These are phyloP conservation scores for Sminthurinus signatus DNA, from an alignment of 1,140 invertebrate genomes.

Conservation along the genomic window DNA sequence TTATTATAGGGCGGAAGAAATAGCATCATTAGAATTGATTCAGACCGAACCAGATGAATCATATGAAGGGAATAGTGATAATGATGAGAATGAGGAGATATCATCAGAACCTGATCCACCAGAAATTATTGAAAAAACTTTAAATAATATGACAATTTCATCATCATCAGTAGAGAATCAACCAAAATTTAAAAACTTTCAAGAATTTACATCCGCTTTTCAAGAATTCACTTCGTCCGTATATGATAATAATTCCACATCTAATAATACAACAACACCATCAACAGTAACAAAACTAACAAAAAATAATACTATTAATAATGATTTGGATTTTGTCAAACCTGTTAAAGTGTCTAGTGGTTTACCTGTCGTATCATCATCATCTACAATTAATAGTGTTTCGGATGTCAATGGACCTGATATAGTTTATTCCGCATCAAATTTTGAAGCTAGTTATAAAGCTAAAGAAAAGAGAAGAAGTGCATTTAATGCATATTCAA, in stretches of 20 bases:
- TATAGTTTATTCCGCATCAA: constrained; percentile 2
- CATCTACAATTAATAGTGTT: not conserved
- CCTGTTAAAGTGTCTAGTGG: no score
- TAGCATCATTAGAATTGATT: constrained; percentile 5
- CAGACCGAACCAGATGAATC: not conserved
- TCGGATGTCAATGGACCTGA: not conserved
- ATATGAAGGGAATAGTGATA: not conserved
- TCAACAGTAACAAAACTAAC: not conserved
- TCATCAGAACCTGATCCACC: not conserved
- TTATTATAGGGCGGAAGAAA: constrained; percentile 16
- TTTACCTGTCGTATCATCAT: not conserved
- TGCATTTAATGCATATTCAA: constrained; percentile 9
- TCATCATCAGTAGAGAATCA: no score
- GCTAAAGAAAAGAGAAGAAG: not conserved
- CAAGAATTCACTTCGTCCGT: not conserved
- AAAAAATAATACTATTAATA: not conserved
- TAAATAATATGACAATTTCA: not conserved
- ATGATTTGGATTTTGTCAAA: no score
- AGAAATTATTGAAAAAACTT: not conserved
- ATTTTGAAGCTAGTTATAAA: constrained; percentile 11
- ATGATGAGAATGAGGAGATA: not conserved
- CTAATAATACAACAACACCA: no score
- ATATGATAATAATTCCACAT: not conserved
- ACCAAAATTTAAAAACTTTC: constrained; percentile 8
- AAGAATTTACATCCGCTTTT: constrained; percentile 8